Evolutionary conservation across 92 coral and sea anemone species (phyloP).

Genomic region (Blastomussa wellsi): DNA sequence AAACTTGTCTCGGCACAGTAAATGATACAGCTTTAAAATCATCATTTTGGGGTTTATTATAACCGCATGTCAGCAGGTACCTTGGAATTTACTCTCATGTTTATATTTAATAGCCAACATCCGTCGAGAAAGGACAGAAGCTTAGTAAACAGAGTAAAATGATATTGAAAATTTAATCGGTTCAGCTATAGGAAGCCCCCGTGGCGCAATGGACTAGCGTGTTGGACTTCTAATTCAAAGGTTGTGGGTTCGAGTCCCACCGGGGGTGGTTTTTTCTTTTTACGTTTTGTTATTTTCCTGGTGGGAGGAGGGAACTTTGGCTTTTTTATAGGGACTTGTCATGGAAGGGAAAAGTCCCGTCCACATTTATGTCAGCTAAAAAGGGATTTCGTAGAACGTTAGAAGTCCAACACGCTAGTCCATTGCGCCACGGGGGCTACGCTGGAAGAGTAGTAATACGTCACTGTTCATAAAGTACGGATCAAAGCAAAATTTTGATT

Average conservation of each 20-base stretch:
- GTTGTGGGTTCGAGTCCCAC: slow-evolving; percentile 99
- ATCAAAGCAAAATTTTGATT: neutral
- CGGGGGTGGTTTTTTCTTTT: slow-evolving; percentile 67
- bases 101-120: neutral
- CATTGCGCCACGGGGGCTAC: slow-evolving; percentile 69
- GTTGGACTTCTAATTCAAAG: slow-evolving; percentile 99
- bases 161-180: neutral
- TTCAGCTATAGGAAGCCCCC: neutral
- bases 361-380: too few species aligned
- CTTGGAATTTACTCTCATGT: neutral
- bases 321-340: too few species aligned
- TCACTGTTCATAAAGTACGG: neutral
- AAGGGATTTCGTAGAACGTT: too few species aligned
- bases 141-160: neutral
- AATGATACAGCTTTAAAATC: neutral
- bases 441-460: neutral
- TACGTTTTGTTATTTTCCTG: neutral
- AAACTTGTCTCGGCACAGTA: neutral
- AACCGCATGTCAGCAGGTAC: neutral
- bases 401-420: slow-evolving; percentile 68
- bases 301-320: too few species aligned
- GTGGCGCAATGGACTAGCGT: slow-evolving; percentile 98
- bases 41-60: neutral
- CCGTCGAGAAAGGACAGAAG: neutral
- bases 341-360: too few species aligned